These are phyloP conservation scores for Temnothorax ravouxi DNA, from an alignment of 2,888 invertebrate species.

Conservation along the genomic window DNA sequence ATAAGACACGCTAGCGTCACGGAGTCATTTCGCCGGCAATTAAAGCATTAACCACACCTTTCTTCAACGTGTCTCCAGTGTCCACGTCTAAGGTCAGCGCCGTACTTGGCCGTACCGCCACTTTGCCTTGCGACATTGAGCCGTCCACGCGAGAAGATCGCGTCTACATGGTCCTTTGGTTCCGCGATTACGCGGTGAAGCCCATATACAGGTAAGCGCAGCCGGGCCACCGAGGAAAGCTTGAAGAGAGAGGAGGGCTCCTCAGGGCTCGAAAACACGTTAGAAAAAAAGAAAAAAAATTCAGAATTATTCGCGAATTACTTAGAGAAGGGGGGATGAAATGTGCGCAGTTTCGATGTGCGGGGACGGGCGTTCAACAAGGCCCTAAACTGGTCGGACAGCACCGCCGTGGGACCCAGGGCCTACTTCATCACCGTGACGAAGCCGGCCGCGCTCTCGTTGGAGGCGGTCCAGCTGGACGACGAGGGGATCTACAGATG, in stretches of 20 bases:
- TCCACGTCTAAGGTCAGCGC: slow-evolving; percentile 92
- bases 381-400: slow-evolving; percentile 87
- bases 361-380: slow-evolving; percentile 87
- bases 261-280: too few species aligned
- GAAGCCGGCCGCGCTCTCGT: slow-evolving; percentile 86
- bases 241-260: neutral
- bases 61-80: slow-evolving; percentile 86
- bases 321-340: neutral
- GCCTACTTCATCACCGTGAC: slow-evolving; percentile 88
- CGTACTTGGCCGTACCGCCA: slow-evolving; percentile 93
- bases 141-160: slow-evolving; percentile 94
- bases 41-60: slow-evolving; percentile 6
- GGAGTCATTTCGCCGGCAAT: neutral
- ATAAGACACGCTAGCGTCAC: neutral
- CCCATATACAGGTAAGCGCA: slow-evolving; percentile 94
- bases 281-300: neutral
- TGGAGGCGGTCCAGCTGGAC: slow-evolving; percentile 86
- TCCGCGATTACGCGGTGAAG: slow-evolving; percentile 94
- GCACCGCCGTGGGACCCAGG: slow-evolving; percentile 87
- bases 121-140: slow-evolving; percentile 95
- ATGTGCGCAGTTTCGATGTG: slow-evolving; percentile 86
- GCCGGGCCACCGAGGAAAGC: neutral
- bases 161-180: slow-evolving; percentile 97
- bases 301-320: neutral
- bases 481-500: slow-evolving; percentile 87